Conservation (phyloP, 2,113 vertebrate genomes). For the Vicugna pacos region DNA sequence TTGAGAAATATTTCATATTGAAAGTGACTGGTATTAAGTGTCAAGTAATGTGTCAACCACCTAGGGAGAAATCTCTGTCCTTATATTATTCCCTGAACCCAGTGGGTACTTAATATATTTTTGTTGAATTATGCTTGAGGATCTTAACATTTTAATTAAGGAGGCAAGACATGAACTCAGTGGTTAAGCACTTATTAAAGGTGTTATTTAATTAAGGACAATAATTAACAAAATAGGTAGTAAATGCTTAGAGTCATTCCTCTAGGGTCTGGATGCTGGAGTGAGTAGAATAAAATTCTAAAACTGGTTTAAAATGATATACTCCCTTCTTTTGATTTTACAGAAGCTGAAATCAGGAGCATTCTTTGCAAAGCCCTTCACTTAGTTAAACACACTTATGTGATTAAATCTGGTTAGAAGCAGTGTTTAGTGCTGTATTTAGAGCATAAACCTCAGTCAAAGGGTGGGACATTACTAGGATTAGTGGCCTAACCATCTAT, state of each 20-base stretch:
- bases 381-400: constrained; percentile 8
- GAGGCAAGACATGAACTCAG: constrained; percentile 24
- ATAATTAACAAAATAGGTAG: constrained; percentile 74
- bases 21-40: constrained; percentile 19
- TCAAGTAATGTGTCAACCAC: background rate
- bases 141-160: constrained; percentile 71
- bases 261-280: constrained; percentile 53
- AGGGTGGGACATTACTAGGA: background rate
- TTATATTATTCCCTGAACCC: background rate
- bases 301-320: constrained; percentile 23
- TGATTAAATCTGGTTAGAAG: background rate
- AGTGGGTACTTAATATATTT: constrained; percentile 64
- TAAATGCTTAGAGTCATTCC: constrained; percentile 61
- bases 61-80: constrained; percentile 54
- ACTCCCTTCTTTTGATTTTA: background rate
- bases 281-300: constrained; percentile 49
- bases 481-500: background rate
- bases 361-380: background rate
- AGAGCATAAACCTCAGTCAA: background rate
- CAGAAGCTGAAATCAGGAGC: background rate
- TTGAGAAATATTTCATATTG: constrained; percentile 9
- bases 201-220: constrained; percentile 77
- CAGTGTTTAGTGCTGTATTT: background rate
- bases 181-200: constrained; percentile 74
- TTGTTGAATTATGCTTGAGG: constrained; percentile 67